Percentiles rank a stretch among this genome's conserved stretches.
These are phyloP conservation scores for Zoanthus gigantus DNA, from an alignment of 92 coral and sea anemone species.

Conservation along the genomic window DNA sequence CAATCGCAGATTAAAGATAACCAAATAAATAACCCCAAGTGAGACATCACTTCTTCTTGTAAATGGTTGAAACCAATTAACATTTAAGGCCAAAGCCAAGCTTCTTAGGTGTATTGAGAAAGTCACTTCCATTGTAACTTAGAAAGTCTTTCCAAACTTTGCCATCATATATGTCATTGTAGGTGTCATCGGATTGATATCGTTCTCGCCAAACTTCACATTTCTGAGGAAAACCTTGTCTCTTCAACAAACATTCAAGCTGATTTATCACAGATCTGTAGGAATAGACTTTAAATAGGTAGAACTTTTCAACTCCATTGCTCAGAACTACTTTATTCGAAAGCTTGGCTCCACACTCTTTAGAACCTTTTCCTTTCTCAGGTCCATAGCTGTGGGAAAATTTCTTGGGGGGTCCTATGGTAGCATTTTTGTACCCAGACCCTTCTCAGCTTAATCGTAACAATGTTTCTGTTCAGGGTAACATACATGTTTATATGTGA, in stretches of 20 bases:
- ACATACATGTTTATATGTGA: too few relatives aligned
- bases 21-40: too few relatives aligned
- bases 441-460: too few relatives aligned
- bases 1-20: background rate
- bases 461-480: too few relatives aligned
- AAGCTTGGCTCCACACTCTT: conserved; percentile 55
- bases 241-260: conserved; percentile 17
- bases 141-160: conserved; percentile 36
- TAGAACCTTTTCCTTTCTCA: background rate
- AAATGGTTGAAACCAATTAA: too few relatives aligned
- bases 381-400: too few relatives aligned
- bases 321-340: conserved; percentile 46
- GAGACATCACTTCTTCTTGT: too few relatives aligned
- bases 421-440: too few relatives aligned
- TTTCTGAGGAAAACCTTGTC: conserved; percentile 33
- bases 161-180: background rate
- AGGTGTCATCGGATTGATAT: background rate
- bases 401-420: too few relatives aligned
- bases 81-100: conserved; percentile 21
- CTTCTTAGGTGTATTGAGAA: conserved; percentile 10
- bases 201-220: conserved; percentile 17
- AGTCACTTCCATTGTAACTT: conserved; percentile 17
- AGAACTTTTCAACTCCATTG: conserved; percentile 44
- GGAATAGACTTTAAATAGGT: conserved; percentile 54
- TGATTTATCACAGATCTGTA: conserved; percentile 21